phyloP scores from a whole-genome alignment of 2,888 invertebrate species.

The Polymixis flavicincta region DNA sequence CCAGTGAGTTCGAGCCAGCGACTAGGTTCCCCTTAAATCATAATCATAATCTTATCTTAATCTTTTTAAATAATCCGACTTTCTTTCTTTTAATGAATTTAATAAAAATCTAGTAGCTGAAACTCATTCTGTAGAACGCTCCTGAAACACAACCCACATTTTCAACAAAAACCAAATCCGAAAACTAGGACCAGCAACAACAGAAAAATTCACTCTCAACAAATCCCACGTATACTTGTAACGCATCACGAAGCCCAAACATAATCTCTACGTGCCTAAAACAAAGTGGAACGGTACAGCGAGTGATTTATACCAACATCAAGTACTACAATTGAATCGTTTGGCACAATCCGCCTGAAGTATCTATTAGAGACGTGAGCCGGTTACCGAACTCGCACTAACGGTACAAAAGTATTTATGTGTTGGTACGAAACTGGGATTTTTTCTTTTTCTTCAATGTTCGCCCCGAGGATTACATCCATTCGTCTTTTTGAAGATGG shows the following conservation, averaged over 20 bases:
- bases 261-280: constrained; percentile 75
- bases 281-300: constrained; percentile 64
- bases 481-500: constrained; percentile 60
- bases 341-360: constrained; percentile 79
- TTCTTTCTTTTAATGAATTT: too few relatives aligned
- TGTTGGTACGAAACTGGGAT: constrained; percentile 43
- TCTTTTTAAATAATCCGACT: too few relatives aligned
- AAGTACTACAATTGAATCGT: constrained; percentile 82
- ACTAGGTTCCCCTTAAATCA: too few relatives aligned
- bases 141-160: background rate
- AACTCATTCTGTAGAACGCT: background rate
- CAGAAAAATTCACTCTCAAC: constrained; percentile 35
- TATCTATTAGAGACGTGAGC: constrained; percentile 83
- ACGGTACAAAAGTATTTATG: constrained; percentile 72
- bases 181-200: constrained; percentile 19
- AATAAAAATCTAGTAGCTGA: background rate
- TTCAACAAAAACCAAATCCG: constrained; percentile 5
- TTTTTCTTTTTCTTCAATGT: constrained; percentile 68
- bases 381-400: constrained; percentile 67
- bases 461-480: constrained; percentile 66
- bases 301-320: constrained; percentile 83
- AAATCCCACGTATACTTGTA: constrained; percentile 55
- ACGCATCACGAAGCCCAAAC: constrained; percentile 58
- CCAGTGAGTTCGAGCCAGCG: too few relatives aligned
- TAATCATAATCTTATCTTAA: too few relatives aligned